Percentiles rank a stretch among this genome's conserved stretches.
Conservation (phyloP, 2,888 invertebrate genomes). For the Thysanoteuthis rhombus region DNA sequence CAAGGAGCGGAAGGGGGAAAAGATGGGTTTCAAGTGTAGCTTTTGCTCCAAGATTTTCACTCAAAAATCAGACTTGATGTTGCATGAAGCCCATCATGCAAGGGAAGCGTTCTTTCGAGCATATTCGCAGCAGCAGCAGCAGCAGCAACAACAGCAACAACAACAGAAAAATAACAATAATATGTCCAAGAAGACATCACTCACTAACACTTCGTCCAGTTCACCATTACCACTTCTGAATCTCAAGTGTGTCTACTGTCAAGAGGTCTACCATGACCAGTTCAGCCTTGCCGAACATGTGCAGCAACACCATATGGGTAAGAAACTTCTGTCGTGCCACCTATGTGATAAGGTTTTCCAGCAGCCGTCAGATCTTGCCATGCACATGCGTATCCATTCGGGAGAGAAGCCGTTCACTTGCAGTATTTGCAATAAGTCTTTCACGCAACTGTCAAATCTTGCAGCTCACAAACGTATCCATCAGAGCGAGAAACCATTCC, state of each 20-base stretch:
- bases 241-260: constrained; percentile 24
- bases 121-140: constrained; percentile 15
- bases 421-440: constrained; percentile 26
- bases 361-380: constrained; percentile 1
- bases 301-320: constrained; percentile 22
- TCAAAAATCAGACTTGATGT: constrained; percentile 25
- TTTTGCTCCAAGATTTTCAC: constrained; percentile 19
- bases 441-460: constrained; percentile 1
- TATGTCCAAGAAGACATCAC: constrained; percentile 16
- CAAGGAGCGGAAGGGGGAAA: not conserved
- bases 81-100: constrained; percentile 29
- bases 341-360: constrained; percentile 18
- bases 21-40: constrained; percentile 24
- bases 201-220: not conserved
- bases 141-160: constrained; percentile 16
- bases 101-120: constrained; percentile 18
- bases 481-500: constrained; percentile 15
- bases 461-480: constrained; percentile 27
- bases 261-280: constrained; percentile 18
- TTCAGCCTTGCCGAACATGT: constrained; percentile 20
- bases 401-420: constrained; percentile 25
- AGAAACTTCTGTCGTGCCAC: constrained; percentile 22
- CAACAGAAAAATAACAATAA: not conserved
- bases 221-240: constrained; percentile 1
- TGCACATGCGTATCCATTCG: constrained; percentile 17